These are phyloP conservation scores for Sweltsa coloradensis DNA, from an alignment of 1,140 invertebrate genomes.

Conservation along the genomic window DNA sequence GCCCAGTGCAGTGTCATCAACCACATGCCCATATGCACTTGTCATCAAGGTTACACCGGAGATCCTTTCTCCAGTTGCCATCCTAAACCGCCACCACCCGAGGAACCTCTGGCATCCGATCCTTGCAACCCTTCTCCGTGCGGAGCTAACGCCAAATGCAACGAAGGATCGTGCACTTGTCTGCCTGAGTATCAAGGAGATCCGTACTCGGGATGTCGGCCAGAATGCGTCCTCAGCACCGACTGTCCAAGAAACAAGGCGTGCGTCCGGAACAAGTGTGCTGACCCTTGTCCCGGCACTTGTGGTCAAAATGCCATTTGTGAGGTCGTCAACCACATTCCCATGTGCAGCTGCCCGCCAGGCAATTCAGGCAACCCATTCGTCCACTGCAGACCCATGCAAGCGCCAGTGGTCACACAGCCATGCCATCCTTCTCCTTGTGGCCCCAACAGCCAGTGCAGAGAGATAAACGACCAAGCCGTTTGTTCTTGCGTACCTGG, in stretches of 20 bases:
- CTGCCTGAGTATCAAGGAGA: slow-evolving; percentile 45
- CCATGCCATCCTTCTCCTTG: slow-evolving; percentile 35
- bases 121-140: slow-evolving; percentile 26
- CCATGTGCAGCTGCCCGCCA: slow-evolving; percentile 46
- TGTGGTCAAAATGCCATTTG: slow-evolving; percentile 59
- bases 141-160: slow-evolving; percentile 28
- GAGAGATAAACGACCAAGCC: slow-evolving; percentile 31
- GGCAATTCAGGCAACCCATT: slow-evolving; percentile 52
- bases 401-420: slow-evolving; percentile 22
- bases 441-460: slow-evolving; percentile 30
- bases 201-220: slow-evolving; percentile 45
- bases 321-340: slow-evolving; percentile 43
- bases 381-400: slow-evolving; percentile 12
- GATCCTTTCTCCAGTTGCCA: slow-evolving; percentile 31
- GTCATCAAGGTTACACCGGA: slow-evolving; percentile 39
- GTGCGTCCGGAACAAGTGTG: slow-evolving; percentile 60
- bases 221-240: slow-evolving; percentile 48
- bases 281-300: slow-evolving; percentile 57
- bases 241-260: slow-evolving; percentile 50
- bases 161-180: slow-evolving; percentile 45
- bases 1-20: slow-evolving; percentile 40
- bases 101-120: slow-evolving; percentile 12
- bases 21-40: slow-evolving; percentile 43
- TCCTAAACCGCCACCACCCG: slow-evolving; percentile 10
- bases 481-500: slow-evolving; percentile 34